These are phyloP conservation scores for Mallateleia sp. DNA, from an alignment of 2,888 invertebrate species.

Conservation along the genomic window DNA sequence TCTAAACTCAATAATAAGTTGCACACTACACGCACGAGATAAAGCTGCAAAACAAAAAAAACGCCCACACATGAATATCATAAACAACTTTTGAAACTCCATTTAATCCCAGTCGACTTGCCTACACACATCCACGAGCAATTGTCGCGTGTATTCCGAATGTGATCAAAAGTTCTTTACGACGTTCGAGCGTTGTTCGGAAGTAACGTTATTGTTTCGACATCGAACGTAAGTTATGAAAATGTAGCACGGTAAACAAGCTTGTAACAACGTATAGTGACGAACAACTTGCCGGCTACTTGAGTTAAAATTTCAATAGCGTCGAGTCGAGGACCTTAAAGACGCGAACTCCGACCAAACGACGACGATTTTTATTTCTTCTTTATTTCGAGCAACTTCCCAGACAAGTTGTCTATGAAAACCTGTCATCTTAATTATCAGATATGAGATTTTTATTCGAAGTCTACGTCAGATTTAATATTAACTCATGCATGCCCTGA, in stretches of 20 bases:
- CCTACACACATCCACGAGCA: constrained; percentile 25
- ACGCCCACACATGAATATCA: constrained; percentile 35
- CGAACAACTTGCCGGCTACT: constrained; percentile 42
- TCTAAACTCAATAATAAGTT: constrained; percentile 19
- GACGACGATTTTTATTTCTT: too few species aligned
- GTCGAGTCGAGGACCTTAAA: neutral
- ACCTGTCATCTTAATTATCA: too few species aligned
- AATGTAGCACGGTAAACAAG: constrained; percentile 48
- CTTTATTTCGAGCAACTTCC: too few species aligned
- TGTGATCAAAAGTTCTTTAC: constrained; percentile 59
- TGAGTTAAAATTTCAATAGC: constrained; percentile 52
- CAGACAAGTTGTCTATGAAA: too few species aligned
- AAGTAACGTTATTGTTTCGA: constrained; percentile 60
- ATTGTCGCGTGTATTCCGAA: constrained; percentile 41
- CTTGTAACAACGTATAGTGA: constrained; percentile 33
- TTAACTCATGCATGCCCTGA: too few species aligned
- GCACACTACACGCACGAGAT: neutral
- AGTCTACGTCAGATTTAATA: too few species aligned
- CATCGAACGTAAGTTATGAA: constrained; percentile 62
- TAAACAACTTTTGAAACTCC: constrained; percentile 64
- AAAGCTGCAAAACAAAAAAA: too few species aligned
- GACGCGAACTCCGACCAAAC: too few species aligned
- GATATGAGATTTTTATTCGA: too few species aligned
- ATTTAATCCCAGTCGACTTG: constrained; percentile 59
- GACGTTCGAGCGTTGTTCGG: constrained; percentile 30